A percentile compares a stretch with the other conserved stretches of the same genome.
phyloP scores from a whole-genome alignment of 2,113 vertebrate genomes.

The Nesoenas mayeri region DNA sequence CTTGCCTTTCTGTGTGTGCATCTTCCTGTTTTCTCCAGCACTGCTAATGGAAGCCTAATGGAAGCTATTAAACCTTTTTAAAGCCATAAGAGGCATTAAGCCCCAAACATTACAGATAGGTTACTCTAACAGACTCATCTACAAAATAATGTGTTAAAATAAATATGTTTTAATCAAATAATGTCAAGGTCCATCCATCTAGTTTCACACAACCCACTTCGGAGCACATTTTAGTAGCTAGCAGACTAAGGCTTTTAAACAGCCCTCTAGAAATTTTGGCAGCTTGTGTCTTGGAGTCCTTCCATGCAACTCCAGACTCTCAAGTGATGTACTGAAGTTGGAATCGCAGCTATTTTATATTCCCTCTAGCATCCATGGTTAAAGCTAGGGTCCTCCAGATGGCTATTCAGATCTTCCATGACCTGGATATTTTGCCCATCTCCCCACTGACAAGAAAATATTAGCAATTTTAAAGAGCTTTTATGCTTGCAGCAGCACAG shows the following conservation, averaged over 20 bases:
- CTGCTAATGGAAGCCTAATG: slow-evolving; percentile 41
- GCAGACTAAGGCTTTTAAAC: background rate
- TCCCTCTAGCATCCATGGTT: background rate
- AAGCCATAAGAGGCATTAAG: slow-evolving; percentile 33
- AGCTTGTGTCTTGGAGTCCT: background rate
- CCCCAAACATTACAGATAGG: background rate
- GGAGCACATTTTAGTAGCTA: background rate
- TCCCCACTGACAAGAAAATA: background rate
- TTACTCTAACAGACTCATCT: background rate
- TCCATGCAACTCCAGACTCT: background rate
- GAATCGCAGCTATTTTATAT: background rate
- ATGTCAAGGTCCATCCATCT: slow-evolving; percentile 14
- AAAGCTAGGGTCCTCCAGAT: background rate
- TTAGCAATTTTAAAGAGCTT: background rate
- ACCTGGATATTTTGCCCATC: background rate
- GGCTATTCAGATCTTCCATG: background rate
- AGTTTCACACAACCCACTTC: background rate
- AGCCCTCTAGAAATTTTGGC: background rate
- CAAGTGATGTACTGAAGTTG: background rate
- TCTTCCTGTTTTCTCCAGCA: background rate
- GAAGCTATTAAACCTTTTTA: slow-evolving; percentile 36
- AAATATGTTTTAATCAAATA: slow-evolving; percentile 37
- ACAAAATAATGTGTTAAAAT: slow-evolving; percentile 32
- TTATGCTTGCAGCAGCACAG: fast-evolving
- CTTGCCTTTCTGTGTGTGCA: background rate